Evolutionary conservation across 2,888 invertebrate genomes (phyloP).

Genomic region (Lasioglossum oenotherae): DNA sequence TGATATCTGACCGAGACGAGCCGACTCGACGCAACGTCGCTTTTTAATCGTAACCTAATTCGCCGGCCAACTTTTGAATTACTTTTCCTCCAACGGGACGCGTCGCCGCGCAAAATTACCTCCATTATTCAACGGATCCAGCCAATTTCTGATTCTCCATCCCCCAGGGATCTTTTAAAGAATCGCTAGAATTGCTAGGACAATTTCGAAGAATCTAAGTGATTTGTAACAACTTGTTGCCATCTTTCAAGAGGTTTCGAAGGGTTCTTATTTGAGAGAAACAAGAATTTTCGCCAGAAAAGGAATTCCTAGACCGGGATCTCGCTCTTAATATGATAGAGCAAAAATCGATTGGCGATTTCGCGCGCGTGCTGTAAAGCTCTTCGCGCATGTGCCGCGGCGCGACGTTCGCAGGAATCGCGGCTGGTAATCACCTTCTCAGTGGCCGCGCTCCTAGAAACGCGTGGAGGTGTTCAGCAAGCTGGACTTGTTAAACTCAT

Average conservation of each 20-base stretch:
- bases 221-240: too few species aligned
- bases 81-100: neutral
- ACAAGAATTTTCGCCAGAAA: too few species aligned
- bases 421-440: neutral
- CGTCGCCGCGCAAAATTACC: neutral
- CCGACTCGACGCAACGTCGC: conserved; percentile 13
- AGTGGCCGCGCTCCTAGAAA: neutral
- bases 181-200: too few species aligned
- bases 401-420: neutral
- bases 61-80: neutral
- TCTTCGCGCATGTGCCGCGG: neutral
- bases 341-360: neutral
- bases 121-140: neutral
- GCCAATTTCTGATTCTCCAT: too few species aligned
- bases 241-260: too few species aligned
- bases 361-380: neutral
- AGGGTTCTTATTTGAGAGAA: too few species aligned
- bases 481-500: neutral
- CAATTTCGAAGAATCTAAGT: too few species aligned
- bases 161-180: too few species aligned
- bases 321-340: neutral
- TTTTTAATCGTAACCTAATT: conserved; percentile 32
- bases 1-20: conserved; percentile 16
- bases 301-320: neutral
- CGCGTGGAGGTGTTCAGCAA: neutral